Conservation (phyloP, 2,888 invertebrate genomes). For the Sesia bembeciformis region DNA sequence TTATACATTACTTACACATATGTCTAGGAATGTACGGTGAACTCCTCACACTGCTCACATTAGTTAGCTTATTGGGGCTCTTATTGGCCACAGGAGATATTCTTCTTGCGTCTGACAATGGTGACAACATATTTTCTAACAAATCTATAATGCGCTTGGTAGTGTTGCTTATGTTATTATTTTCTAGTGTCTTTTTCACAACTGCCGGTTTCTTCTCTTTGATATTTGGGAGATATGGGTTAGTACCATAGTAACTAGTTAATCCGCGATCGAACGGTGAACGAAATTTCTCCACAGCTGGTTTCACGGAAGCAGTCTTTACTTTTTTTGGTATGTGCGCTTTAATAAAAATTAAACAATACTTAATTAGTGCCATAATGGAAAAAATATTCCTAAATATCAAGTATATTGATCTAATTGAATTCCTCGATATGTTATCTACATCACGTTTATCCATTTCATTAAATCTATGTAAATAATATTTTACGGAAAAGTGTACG, state of each 20-base stretch:
- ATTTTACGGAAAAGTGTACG: no score
- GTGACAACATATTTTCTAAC: slow-evolving; percentile 87
- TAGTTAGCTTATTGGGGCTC: background rate
- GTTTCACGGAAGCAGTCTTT: no score
- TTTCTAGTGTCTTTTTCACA: slow-evolving; percentile 28
- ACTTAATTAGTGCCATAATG: no score
- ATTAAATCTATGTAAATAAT: no score
- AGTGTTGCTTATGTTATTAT: slow-evolving; percentile 77
- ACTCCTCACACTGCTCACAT: background rate
- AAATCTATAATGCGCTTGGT: slow-evolving; percentile 86
- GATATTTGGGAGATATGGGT: slow-evolving; percentile 56
- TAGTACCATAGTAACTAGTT: slow-evolving; percentile 84
- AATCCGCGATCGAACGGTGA: slow-evolving; percentile 86
- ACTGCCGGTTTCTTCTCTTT: slow-evolving; percentile 27
- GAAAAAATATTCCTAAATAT: no score
- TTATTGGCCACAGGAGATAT: slow-evolving; percentile 67
- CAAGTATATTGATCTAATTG: no score
- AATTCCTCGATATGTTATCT: no score
- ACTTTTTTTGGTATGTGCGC: no score
- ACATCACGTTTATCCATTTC: no score
- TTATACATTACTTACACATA: background rate
- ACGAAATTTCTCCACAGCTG: slow-evolving; percentile 20
- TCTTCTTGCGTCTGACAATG: slow-evolving; percentile 84
- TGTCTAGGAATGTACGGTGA: background rate
- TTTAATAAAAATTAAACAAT: no score